Conservation (phyloP, 2,888 invertebrate genomes). For the Morpho achilles region DNA sequence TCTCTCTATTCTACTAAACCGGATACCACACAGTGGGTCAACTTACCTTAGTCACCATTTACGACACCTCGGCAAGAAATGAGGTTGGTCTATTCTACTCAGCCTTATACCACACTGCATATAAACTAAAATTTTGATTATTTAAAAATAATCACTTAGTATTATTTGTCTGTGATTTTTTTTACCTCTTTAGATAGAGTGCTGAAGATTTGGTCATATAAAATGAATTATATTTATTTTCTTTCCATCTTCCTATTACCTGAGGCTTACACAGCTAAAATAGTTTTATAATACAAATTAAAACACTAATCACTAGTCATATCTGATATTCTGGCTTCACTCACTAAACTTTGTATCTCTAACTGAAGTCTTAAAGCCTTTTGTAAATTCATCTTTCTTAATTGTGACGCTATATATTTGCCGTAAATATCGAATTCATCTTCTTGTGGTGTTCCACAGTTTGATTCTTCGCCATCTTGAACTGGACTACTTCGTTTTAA, state of each 20-base stretch:
- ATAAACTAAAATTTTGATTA: too few relatives aligned
- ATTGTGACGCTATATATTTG: slow-evolving; percentile 66
- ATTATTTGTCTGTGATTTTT: too few relatives aligned
- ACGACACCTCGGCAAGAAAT: too few relatives aligned
- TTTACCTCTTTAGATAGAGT: too few relatives aligned
- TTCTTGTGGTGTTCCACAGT: slow-evolving; percentile 39
- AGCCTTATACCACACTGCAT: too few relatives aligned
- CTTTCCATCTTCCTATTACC: too few relatives aligned
- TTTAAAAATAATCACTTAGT: too few relatives aligned
- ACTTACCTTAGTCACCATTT: too few relatives aligned
- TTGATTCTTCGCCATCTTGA: slow-evolving; percentile 37
- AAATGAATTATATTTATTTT: background rate
- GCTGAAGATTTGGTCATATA: background rate
- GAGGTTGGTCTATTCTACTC: too few relatives aligned
- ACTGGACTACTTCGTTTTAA: slow-evolving; percentile 19
- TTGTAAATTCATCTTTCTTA: slow-evolving; percentile 60
- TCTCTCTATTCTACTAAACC: too few relatives aligned
- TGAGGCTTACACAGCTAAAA: background rate
- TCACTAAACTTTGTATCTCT: slow-evolving; percentile 62
- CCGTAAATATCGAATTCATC: slow-evolving; percentile 75
- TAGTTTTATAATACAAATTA: slow-evolving; percentile 12
- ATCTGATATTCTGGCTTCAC: slow-evolving; percentile 62
- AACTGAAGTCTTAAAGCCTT: slow-evolving; percentile 62
- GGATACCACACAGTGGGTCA: too few relatives aligned
- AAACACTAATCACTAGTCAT: slow-evolving; percentile 28